Percentiles rank a stretch among this genome's conserved stretches.
Evolutionary conservation across 2,797 vertebrate genomes (phyloP).

Genomic region (Meriones psammophilus): DNA sequence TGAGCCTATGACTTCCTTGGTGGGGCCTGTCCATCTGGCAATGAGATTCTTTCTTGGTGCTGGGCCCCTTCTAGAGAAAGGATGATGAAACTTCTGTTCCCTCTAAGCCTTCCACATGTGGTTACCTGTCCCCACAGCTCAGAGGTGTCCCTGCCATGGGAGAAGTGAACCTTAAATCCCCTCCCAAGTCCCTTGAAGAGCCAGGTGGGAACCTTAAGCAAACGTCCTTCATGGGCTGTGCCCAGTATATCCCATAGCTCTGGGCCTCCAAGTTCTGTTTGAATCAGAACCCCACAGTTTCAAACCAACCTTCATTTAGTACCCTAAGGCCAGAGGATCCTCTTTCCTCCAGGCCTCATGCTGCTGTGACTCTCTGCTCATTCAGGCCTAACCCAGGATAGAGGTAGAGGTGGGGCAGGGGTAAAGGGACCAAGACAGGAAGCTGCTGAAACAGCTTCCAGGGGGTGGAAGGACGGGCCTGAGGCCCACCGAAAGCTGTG

Average conservation of each 20-base stretch:
- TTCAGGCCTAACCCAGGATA: not conserved
- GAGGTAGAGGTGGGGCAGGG: not conserved
- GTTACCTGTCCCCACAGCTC: not conserved
- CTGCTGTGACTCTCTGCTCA: not conserved
- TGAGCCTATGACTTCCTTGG: not conserved
- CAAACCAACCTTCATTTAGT: not conserved
- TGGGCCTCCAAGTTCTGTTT: not conserved
- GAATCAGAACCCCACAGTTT: not conserved
- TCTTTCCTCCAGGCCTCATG: too few relatives aligned
- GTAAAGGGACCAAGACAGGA: not conserved
- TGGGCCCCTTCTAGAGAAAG: not conserved
- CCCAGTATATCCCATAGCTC: not conserved
- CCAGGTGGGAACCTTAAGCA: not conserved
- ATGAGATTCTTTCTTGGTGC: not conserved
- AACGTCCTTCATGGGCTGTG: not conserved
- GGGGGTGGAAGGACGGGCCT: conserved; percentile 1
- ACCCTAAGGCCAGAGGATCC: fast-evolving
- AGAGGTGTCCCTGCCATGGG: not conserved
- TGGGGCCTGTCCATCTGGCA: not conserved
- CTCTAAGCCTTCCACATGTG: fast-evolving
- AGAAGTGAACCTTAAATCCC: conserved; percentile 14
- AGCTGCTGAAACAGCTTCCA: conserved; percentile 65
- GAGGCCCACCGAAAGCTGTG: not conserved
- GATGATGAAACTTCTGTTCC: not conserved
- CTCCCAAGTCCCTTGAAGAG: not conserved